Conservation (phyloP, 2,888 invertebrate genomes). For the Tryphoninae sp. region DNA sequence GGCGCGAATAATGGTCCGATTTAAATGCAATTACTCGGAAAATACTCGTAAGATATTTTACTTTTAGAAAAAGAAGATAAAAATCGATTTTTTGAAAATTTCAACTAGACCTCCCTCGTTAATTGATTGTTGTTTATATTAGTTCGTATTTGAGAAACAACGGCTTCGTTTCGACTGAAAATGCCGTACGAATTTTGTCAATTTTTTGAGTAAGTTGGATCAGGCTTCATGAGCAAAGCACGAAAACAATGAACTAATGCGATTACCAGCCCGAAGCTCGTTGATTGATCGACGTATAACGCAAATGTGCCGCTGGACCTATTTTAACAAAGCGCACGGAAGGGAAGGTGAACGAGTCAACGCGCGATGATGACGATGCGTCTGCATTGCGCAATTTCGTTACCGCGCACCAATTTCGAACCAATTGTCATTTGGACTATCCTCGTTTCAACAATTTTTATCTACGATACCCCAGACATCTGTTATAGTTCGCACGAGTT, state of each 20-base stretch:
- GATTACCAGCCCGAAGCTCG: constrained; percentile 64
- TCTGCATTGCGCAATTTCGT: constrained; percentile 36
- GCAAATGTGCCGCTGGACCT: constrained; percentile 11
- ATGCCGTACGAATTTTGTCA: not conserved
- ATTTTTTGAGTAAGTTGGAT: not conserved
- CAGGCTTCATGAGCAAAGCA: constrained; percentile 19
- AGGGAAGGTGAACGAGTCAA: constrained; percentile 21
- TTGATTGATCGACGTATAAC: constrained; percentile 70
- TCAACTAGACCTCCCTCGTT: too few relatives aligned
- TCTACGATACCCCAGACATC: too few relatives aligned
- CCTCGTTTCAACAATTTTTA: not conserved
- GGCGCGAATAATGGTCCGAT: too few relatives aligned
- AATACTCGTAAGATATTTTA: too few relatives aligned
- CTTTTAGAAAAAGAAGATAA: too few relatives aligned
- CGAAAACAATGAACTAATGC: constrained; percentile 66
- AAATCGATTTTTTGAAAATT: too few relatives aligned
- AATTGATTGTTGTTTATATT: too few relatives aligned
- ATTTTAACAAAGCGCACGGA: constrained; percentile 69
- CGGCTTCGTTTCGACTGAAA: too few relatives aligned
- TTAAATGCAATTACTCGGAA: too few relatives aligned
- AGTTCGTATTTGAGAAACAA: too few relatives aligned
- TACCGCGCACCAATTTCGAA: constrained; percentile 23
- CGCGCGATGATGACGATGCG: constrained; percentile 40
- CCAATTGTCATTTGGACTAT: not conserved
- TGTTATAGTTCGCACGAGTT: not conserved